phyloP scores from a whole-genome alignment of 2,113 vertebrate species.

The Phyllostomus hastatus region DNA sequence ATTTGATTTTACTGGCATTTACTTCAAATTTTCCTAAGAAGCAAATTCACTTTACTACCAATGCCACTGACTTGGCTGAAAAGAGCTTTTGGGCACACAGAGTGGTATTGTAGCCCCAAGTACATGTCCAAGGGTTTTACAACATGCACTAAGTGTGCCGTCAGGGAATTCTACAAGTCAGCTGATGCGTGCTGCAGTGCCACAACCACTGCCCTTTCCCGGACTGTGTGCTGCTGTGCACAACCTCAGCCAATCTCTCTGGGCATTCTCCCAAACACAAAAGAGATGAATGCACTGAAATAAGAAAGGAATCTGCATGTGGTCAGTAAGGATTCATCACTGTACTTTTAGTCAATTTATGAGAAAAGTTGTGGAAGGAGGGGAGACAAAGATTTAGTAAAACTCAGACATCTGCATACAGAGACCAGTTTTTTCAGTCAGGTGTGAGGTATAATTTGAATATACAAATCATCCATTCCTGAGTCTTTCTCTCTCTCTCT shows the following conservation, averaged over 20 bases:
- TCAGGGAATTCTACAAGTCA: slow-evolving; percentile 44
- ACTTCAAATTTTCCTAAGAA: slow-evolving; percentile 44
- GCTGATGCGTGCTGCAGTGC: neutral
- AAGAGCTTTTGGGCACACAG: slow-evolving; percentile 27
- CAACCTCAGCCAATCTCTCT: neutral
- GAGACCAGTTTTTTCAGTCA: neutral
- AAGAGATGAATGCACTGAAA: neutral
- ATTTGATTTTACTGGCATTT: slow-evolving; percentile 45
- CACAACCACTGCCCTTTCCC: slow-evolving; percentile 12
- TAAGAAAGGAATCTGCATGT: neutral
- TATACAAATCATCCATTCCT: neutral
- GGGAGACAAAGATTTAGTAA: neutral
- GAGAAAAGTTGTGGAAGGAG: neutral
- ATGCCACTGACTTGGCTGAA: slow-evolving; percentile 55
- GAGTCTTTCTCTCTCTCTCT: neutral
- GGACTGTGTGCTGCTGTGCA: neutral
- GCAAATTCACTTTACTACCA: slow-evolving; percentile 62
- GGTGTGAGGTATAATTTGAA: neutral
- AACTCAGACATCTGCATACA: neutral
- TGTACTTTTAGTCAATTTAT: neutral
- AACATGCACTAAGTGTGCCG: neutral
- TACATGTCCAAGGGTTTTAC: slow-evolving; percentile 42
- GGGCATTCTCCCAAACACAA: neutral
- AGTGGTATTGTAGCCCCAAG: slow-evolving; percentile 64
- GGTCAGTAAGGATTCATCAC: neutral